phyloP scores from a whole-genome alignment of 2,113 vertebrate genomes.

The Centropus unirufus region DNA sequence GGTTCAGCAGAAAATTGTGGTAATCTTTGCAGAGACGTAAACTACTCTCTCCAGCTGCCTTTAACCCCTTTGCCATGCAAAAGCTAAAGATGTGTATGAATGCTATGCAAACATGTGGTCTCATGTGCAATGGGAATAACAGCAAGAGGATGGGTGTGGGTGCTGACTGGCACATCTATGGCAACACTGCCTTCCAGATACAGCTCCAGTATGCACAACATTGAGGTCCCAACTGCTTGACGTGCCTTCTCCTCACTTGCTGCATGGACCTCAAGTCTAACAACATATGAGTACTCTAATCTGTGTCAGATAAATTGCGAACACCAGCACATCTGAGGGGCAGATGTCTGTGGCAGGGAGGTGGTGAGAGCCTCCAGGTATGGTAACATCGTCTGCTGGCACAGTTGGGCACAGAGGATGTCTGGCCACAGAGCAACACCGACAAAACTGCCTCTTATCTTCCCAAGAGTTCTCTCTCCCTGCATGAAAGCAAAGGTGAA shows the following conservation, averaged over 20 bases:
- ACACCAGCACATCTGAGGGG: neutral
- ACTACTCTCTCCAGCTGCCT: neutral
- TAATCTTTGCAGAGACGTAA: neutral
- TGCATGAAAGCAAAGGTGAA: neutral
- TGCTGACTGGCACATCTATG: neutral
- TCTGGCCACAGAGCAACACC: neutral
- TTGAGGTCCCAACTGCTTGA: neutral
- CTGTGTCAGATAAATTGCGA: neutral
- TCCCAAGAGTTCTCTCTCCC: neutral
- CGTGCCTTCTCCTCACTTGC: neutral
- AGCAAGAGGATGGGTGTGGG: neutral
- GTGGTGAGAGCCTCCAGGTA: neutral
- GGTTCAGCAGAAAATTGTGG: neutral
- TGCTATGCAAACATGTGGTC: neutral
- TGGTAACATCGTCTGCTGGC: neutral
- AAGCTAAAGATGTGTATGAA: rapidly evolving
- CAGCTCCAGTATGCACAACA: neutral
- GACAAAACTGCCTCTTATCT: neutral
- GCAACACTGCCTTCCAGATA: neutral
- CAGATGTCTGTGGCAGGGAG: neutral
- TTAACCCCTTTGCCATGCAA: neutral
- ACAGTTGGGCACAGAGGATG: neutral
- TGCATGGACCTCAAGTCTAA: neutral
- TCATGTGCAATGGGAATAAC: rapidly evolving
- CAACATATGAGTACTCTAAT: rapidly evolving